These are phyloP conservation scores for Toxonevra muliebris DNA, from an alignment of 2,888 invertebrate genomes.

Conservation along the genomic window DNA sequence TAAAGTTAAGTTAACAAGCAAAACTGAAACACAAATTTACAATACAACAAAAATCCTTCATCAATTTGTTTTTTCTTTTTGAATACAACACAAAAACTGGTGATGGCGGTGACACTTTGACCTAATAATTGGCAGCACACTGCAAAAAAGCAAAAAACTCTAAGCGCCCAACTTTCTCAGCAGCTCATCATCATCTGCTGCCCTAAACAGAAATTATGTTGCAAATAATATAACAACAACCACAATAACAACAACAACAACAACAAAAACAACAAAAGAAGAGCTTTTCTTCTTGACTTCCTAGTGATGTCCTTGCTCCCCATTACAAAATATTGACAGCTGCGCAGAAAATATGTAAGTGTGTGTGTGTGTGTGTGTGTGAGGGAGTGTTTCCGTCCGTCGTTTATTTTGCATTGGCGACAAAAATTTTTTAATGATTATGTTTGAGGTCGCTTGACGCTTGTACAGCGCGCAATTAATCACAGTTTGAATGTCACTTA, in stretches of 20 bases:
- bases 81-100: too few species aligned
- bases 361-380: slow-evolving; percentile 33
- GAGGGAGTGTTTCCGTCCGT: background rate
- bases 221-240: background rate
- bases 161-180: too few species aligned
- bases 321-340: background rate
- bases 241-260: background rate
- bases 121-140: too few species aligned
- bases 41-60: too few species aligned
- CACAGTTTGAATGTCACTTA: slow-evolving; percentile 43
- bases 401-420: slow-evolving; percentile 9
- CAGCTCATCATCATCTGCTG: too few species aligned
- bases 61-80: too few species aligned
- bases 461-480: slow-evolving; percentile 39
- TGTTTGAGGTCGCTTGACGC: slow-evolving; percentile 33
- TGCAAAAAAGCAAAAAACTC: too few species aligned
- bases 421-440: slow-evolving; percentile 38
- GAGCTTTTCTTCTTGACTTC: too few species aligned
- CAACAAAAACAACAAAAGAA: background rate
- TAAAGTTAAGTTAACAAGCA: too few species aligned
- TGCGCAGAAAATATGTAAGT: slow-evolving; percentile 10
- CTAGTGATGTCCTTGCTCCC: background rate
- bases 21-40: too few species aligned
- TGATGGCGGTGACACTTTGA: too few species aligned
- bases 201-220: too few species aligned